Percentiles rank a stretch among this genome's conserved stretches.
These are phyloP conservation scores for Xylocampa areola DNA, from an alignment of 2,888 invertebrate species.

Conservation along the genomic window DNA sequence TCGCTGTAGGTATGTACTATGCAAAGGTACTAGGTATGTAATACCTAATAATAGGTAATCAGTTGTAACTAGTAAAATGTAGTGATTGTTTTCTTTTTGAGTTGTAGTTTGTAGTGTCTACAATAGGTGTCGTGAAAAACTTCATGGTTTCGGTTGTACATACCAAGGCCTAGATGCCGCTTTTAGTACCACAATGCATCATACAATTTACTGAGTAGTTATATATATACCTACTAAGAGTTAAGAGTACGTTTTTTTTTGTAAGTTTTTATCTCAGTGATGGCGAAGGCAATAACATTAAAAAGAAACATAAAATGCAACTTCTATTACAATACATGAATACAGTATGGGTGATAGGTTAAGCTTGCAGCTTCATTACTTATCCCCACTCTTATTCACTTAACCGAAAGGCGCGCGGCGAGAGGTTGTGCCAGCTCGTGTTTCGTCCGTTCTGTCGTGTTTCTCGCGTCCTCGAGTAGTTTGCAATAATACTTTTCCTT, in stretches of 20 bases:
- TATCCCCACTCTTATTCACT: slow-evolving; percentile 80
- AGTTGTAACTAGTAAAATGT: no score
- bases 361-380: slow-evolving; percentile 77
- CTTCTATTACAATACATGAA: slow-evolving; percentile 41
- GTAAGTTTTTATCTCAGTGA: not conserved
- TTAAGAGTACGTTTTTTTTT: no score
- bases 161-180: slow-evolving; percentile 44
- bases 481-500: slow-evolving; percentile 71
- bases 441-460: slow-evolving; percentile 76
- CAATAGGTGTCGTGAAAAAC: slow-evolving; percentile 32
- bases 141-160: slow-evolving; percentile 1
- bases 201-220: no score
- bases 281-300: slow-evolving; percentile 24
- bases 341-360: slow-evolving; percentile 71
- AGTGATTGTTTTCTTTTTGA: not conserved
- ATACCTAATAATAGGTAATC: no score
- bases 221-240: no score
- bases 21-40: no score
- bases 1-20: no score
- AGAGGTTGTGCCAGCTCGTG: slow-evolving; percentile 78
- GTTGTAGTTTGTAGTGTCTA: slow-evolving; percentile 14
- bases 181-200: no score
- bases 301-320: slow-evolving; percentile 46
- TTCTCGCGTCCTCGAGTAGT: slow-evolving; percentile 78
- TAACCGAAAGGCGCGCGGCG: slow-evolving; percentile 80